Percentiles rank a stretch among this genome's conserved stretches.
Conservation (phyloP, 1,140 invertebrate genomes). For the Orussus abietinus region DNA sequence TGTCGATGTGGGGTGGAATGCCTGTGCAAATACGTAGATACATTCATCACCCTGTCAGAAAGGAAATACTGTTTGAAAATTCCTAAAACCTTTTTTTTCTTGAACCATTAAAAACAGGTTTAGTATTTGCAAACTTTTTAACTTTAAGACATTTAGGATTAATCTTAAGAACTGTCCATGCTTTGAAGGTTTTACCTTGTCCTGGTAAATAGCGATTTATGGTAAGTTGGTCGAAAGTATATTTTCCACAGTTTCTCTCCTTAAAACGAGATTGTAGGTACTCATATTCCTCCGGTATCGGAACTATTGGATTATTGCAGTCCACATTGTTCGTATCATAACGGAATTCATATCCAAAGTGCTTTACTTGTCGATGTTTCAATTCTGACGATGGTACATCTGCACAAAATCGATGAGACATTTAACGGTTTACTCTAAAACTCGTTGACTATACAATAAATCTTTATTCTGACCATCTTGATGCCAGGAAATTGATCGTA, state of each 20-base stretch:
- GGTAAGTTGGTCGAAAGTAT: conserved; percentile 84
- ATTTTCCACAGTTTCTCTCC: conserved; percentile 47
- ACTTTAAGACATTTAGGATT: not conserved
- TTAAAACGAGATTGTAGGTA: conserved; percentile 64
- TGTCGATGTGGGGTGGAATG: conserved; percentile 94
- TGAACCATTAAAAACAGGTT: too few relatives aligned
- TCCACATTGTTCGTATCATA: conserved; percentile 89
- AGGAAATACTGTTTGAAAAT: not conserved
- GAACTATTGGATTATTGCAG: conserved; percentile 61
- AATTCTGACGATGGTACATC: conserved; percentile 49
- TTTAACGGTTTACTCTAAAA: conserved; percentile 3
- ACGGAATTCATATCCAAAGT: conserved; percentile 92
- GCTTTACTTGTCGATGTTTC: conserved; percentile 85
- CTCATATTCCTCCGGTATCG: conserved; percentile 70
- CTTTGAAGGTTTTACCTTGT: too few relatives aligned
- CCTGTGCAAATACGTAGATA: conserved; percentile 63
- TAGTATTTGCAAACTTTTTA: too few relatives aligned
- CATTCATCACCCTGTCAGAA: too few relatives aligned
- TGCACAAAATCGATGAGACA: conserved; percentile 18
- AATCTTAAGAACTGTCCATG: too few relatives aligned
- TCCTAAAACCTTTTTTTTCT: not conserved
- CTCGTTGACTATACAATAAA: conserved; percentile 1
- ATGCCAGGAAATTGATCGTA: conserved; percentile 62
- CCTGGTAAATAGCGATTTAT: conserved; percentile 89
- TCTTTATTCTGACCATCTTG: conserved; percentile 30